Evolutionary conservation across 2,888 invertebrate genomes (phyloP).

Genomic region (Tortrix viridana): DNA sequence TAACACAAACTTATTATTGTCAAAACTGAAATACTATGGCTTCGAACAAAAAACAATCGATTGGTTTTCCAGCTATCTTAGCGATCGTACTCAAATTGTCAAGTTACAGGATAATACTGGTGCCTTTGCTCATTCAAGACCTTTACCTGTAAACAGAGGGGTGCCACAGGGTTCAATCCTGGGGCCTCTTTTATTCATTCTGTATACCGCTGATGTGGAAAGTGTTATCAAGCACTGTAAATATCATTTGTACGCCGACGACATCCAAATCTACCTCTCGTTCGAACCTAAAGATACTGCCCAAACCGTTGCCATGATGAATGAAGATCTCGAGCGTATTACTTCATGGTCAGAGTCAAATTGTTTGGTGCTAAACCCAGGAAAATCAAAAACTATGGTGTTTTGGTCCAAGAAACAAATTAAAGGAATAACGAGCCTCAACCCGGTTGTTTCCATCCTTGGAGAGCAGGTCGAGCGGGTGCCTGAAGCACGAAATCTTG

Average conservation of each 20-base stretch:
- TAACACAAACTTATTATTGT: background rate
- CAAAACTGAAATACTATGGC: background rate
- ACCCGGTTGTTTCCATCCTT: no score
- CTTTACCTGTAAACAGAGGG: background rate
- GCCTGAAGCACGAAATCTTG: no score
- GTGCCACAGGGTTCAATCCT: conserved; percentile 8
- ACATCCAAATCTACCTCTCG: no score
- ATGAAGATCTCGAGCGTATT: background rate
- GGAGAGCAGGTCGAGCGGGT: no score
- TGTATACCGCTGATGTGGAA: conserved; percentile 1
- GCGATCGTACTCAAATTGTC: no score
- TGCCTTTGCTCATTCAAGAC: background rate
- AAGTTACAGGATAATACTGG: background rate
- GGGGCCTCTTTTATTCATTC: conserved; percentile 8
- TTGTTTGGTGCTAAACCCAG: background rate
- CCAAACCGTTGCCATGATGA: background rate
- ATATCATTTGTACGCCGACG: no score
- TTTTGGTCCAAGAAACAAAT: no score
- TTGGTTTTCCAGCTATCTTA: conserved; percentile 1
- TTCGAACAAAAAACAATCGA: background rate
- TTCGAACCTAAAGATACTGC: conserved; percentile 11
- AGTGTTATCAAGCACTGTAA: background rate
- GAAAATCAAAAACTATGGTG: no score
- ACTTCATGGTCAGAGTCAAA: conserved; percentile 1
- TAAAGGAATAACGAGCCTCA: no score